Base-by-base conservation (phyloP, 1,140 invertebrate species). In the Rhopalosiphum padi region DNA sequence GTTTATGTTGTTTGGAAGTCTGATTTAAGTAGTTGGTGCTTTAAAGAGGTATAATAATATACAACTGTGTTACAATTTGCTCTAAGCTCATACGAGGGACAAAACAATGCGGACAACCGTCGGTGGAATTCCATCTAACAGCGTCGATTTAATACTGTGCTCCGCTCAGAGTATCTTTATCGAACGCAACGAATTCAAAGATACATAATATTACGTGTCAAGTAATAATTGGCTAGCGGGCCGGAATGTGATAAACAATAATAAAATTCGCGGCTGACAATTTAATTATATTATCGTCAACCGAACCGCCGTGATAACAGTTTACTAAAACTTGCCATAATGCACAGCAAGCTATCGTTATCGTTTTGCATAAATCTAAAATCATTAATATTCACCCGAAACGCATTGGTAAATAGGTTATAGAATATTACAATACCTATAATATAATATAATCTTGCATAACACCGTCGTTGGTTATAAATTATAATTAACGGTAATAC, bases 401-500 rank as follows among this genome's bases (percentile, higher is more conserved):
- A 77, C 4, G 60, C 60, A 77, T 77, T n/a, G 4, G 15, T 51
- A 51, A 51, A 51, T 18, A 3, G 15, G 18, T 35, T 77, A 18
- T 35, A n/a, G 30, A 5, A 51, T 51, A 51, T 51, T 35, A n/a
- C 30, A 77, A 46, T 15, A 46, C 11, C 46, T 77, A 77, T 35
- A n/a, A n/a, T n/a, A 68, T n/a, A n/a, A n/a, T 35, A 77, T 77
- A n/a, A n/a, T 6, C 60, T 30, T 18, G 30, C n/a, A n/a, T n/a
- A 77, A 77, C 9, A n/a, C 60, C 60, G n/a, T 30, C 60, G n/a
- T n/a, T 77, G 60, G 21, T 77, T 77, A 77, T 77, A 77, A 77
- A 77, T 77, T 77, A 77, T 77, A 77, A 77, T 77, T 77, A 68
- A 77, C 60, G 60, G 15, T 77, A 77, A 77, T 77, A n/a, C 15